Conservation (phyloP, 2,113 vertebrate species). For the Peromyscus leucopus region DNA sequence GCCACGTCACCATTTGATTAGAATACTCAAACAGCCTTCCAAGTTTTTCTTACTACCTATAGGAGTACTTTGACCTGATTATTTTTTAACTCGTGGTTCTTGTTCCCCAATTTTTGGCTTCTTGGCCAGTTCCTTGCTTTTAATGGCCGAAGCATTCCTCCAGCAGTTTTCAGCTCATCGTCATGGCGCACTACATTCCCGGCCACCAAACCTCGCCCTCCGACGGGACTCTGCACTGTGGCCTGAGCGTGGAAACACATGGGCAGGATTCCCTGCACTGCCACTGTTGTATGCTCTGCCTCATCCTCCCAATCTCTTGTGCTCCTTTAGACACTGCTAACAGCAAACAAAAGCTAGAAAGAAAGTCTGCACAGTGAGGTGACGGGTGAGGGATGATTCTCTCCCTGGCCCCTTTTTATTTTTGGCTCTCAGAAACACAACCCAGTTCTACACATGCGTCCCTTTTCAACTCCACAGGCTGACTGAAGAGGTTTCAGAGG, state of each 20-base stretch:
- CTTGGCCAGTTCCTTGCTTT: conserved; percentile 95
- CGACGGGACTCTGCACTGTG: background rate
- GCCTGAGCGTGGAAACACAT: background rate
- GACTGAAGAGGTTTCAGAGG: background rate
- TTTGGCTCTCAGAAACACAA: background rate
- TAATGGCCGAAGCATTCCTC: conserved; percentile 95
- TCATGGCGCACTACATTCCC: conserved; percentile 93
- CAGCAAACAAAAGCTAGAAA: background rate
- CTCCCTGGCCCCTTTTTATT: background rate
- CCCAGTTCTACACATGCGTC: background rate
- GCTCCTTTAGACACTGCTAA: background rate
- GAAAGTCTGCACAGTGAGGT: background rate
- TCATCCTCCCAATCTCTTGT: background rate
- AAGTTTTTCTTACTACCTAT: conserved; percentile 89
- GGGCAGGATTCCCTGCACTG: background rate
- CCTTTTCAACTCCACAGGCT: background rate
- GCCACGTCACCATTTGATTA: background rate
- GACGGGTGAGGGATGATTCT: background rate
- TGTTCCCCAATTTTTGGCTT: conserved; percentile 93
- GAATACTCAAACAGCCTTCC: conserved; percentile 62
- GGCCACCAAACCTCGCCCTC: conserved; percentile 90
- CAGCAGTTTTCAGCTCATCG: conserved; percentile 96
- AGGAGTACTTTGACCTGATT: conserved; percentile 93
- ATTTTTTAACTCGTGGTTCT: conserved; percentile 93
- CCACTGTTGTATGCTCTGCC: background rate